Evolutionary conservation across 2,888 invertebrate species (phyloP), one percentile per base, ranked within the genome.

Genomic region (Odontocolon sp.): DNA sequence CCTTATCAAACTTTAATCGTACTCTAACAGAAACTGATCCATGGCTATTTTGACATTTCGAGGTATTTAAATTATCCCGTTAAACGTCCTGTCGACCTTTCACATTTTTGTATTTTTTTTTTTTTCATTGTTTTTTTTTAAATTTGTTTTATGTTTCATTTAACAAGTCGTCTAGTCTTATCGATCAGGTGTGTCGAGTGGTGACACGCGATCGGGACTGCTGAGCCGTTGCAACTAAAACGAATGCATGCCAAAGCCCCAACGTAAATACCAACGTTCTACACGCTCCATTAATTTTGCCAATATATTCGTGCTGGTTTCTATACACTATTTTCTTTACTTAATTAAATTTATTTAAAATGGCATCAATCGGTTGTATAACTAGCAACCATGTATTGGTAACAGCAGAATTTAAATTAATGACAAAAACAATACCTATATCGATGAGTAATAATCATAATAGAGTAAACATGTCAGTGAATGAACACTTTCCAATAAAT

Each of bases 221-320:
- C 63, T 45, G 36, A 68, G 28, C 50, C 38, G 56, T 63, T 63
- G 21, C 56, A 36, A 38, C 33, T 45, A 33, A 56, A 50, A 63
- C 57, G 36, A 54, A 69, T 42, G 45, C 38, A 45, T 26, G 16
- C 23, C 23, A 14, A 36, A 31, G 63, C 45, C 11, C 23, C 23
- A 14, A 36, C 21, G 63, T 38, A 61, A 36, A 74, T 63, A 63
- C 47, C 6, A 40, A 31, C 31, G 63, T 54, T 74, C 63, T n/a
- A 74, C 74, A 74, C 74, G 74, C 63, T 69, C 63, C 68, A 63
- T 74, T 69, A 57, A 74, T 63, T 74, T 56, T 31, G 56, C 68
- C n/a, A 50, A 63, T 63, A 69, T 63, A 36, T n/a, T 26, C 36
- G 8, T n/a, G 14, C 42, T 23, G 28, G 42, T 45, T 73, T 67